Base-by-base conservation (phyloP, 2,797 vertebrate species). In the Sebastolobus altivelis region DNA sequence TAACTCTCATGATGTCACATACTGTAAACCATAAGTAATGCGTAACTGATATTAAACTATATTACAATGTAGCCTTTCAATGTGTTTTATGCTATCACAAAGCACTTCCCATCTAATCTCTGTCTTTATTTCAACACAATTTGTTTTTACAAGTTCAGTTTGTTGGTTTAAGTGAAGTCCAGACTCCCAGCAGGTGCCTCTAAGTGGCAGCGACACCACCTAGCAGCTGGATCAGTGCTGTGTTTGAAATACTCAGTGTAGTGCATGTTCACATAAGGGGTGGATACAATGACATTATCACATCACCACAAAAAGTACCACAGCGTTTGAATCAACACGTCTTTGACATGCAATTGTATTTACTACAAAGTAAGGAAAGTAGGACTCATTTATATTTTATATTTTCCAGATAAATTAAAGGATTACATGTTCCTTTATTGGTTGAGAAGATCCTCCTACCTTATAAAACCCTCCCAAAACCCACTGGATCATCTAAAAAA, bases 131-230 rank as follows among this genome's bases (percentile, higher is more conserved):
- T 61, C 29, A 49, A 20, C 4, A 62, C 37, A 1, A 54, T 55
- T 65, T 65, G 16, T 29, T 49, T 40, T 29, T 22, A 10, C 4
- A 35, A 20, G 4, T 61, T 10, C 5, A 9, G 3, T 18, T 73
- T 31, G 18, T 37, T 65, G 18, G 22, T 55, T 4, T n/a, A 4
- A 11, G 38, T 61, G 1, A 46, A 72, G 13, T 16, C 35, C 1
- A 12, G 68, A n/a, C 3, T 25, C 16, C 10, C 66, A 27, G 25
- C 52, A 6, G 38, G 20, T 5, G 54, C 62, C 79, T 67, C 5
- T 72, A 75, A 72, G 22, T 80, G 84, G 88, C 72, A 87, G 59
- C 9, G 2, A 11, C 25, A 22, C 5, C 16, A 25, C 22, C 4
- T 27, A 7, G 11, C 4, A 14, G 37, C 16, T 18, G 52, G 5